Percentiles rank a stretch among this genome's conserved stretches.
phyloP scores from a whole-genome alignment of 64 coral and sea anemone species.

The Pocillopora verrucosa region DNA sequence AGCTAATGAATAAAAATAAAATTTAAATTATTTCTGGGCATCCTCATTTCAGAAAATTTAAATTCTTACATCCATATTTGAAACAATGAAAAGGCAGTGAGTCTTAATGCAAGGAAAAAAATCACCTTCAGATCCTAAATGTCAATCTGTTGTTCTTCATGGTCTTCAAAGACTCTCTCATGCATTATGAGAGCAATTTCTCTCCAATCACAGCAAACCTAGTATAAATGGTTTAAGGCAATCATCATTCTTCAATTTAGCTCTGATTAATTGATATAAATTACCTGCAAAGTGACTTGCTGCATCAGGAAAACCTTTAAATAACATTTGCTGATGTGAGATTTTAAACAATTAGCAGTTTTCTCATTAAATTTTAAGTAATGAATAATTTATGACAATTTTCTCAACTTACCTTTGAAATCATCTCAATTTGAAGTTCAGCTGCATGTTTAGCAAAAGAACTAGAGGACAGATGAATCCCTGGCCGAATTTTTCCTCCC shows the following conservation, averaged over 20 bases:
- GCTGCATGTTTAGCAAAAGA: constrained; percentile 25
- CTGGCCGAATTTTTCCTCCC: background rate
- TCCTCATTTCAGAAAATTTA: too few species aligned
- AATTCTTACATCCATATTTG: too few species aligned
- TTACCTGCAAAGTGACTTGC: background rate
- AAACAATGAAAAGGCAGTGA: too few species aligned
- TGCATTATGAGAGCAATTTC: constrained; percentile 47
- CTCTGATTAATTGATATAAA: too few species aligned
- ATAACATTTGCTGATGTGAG: background rate
- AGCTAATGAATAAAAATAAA: too few species aligned
- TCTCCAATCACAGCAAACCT: constrained; percentile 68
- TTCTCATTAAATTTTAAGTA: too few species aligned
- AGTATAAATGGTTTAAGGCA: background rate
- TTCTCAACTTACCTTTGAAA: background rate
- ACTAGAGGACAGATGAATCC: background rate
- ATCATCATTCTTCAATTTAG: background rate
- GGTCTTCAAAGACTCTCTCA: constrained; percentile 33
- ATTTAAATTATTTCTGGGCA: too few species aligned
- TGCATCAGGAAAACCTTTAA: background rate
- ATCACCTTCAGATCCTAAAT: constrained; percentile 59
- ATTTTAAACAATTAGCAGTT: background rate
- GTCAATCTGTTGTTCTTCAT: constrained; percentile 62
- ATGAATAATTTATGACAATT: too few species aligned
- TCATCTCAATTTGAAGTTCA: constrained; percentile 19
- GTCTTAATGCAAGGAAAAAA: background rate